Evolutionary conservation across 1,140 invertebrate genomes (phyloP).

Genomic region (Ooceraea biroi): DNA sequence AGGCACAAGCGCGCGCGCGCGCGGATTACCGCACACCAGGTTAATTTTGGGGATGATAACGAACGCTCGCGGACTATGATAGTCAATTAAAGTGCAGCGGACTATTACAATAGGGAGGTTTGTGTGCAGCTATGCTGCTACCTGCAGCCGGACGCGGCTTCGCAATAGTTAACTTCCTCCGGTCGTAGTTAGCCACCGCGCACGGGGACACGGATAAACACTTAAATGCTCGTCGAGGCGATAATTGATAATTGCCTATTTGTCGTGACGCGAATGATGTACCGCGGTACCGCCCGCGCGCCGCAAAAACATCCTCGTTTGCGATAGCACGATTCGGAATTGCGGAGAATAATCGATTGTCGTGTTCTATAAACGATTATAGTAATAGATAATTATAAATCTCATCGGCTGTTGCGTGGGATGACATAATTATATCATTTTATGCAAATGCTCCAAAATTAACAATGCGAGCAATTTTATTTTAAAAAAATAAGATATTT

Average conservation of each 20-base stretch:
- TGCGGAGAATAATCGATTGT: neutral
- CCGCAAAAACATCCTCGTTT: neutral
- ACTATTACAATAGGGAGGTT: slow-evolving; percentile 27
- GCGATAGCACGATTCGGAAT: too few relatives aligned
- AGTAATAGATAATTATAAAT: neutral
- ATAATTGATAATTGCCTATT: slow-evolving; percentile 60
- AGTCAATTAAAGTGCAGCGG: slow-evolving; percentile 58
- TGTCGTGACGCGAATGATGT: slow-evolving; percentile 22
- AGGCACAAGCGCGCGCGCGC: slow-evolving; percentile 18
- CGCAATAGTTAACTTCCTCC: slow-evolving; percentile 43
- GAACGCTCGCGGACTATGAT: slow-evolving; percentile 60
- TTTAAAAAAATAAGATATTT: too few relatives aligned
- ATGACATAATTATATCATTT: neutral
- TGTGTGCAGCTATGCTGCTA: slow-evolving; percentile 24
- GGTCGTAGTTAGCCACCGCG: slow-evolving; percentile 1
- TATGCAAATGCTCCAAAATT: neutral
- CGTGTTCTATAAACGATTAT: neutral
- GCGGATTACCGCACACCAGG: slow-evolving; percentile 56
- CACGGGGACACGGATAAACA: slow-evolving; percentile 18
- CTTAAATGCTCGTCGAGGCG: slow-evolving; percentile 54
- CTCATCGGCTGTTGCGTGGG: neutral
- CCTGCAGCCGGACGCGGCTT: slow-evolving; percentile 21
- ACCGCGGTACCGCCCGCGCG: neutral
- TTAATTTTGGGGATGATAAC: slow-evolving; percentile 66
- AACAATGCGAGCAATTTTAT: too few relatives aligned